Conservation (phyloP, 2,113 vertebrate genomes). For the Grantiella picta region DNA sequence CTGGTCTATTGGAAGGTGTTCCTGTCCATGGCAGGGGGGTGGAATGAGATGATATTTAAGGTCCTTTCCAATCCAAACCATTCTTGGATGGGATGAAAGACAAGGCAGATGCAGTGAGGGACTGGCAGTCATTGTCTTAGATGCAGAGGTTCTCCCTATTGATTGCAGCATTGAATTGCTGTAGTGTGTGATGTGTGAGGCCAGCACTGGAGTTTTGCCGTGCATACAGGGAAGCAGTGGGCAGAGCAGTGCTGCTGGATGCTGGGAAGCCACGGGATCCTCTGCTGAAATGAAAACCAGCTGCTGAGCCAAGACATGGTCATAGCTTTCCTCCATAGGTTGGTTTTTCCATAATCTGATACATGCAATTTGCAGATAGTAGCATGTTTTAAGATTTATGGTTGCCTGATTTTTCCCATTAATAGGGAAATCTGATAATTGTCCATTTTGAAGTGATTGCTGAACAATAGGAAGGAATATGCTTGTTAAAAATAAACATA, state of each 20-base stretch:
- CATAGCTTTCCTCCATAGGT: neutral
- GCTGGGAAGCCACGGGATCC: neutral
- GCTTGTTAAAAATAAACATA: constrained; percentile 17
- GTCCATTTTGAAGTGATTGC: neutral
- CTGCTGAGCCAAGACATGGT: neutral
- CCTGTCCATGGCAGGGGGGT: neutral
- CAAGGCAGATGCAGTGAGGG: neutral
- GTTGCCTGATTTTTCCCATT: neutral
- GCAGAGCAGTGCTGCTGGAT: neutral
- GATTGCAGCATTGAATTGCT: neutral
- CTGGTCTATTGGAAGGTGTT: neutral
- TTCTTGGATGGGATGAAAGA: neutral
- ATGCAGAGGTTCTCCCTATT: neutral
- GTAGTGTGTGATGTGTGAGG: fast-evolving
- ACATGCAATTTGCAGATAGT: neutral
- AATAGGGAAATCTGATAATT: constrained; percentile 33
- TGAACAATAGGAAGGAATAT: neutral
- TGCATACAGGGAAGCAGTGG: neutral
- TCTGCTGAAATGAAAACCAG: neutral
- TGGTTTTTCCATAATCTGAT: neutral
- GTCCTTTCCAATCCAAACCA: neutral
- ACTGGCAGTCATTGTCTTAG: neutral
- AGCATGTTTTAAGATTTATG: neutral
- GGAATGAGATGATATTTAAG: neutral
- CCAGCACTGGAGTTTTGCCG: neutral